Percentiles rank a stretch among this genome's conserved stretches.
These are phyloP conservation scores for Bucco capensis DNA, from an alignment of 2,113 vertebrate genomes.

Conservation along the genomic window DNA sequence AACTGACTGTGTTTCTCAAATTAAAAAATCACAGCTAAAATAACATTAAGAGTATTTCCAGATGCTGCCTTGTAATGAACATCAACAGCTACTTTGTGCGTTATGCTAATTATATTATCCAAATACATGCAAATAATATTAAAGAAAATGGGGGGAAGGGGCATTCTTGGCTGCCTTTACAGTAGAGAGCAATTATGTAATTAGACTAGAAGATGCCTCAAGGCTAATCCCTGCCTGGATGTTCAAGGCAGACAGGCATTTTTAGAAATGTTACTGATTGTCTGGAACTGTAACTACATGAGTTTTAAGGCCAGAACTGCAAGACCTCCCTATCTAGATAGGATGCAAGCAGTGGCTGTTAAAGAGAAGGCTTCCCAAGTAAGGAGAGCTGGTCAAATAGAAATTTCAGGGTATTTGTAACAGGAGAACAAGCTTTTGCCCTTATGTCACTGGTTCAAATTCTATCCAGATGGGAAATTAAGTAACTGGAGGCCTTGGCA, in stretches of 20 bases:
- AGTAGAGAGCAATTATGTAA: not conserved
- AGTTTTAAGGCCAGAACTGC: not conserved
- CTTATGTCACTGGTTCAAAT: not conserved
- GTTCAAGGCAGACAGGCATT: not conserved
- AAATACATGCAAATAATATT: not conserved
- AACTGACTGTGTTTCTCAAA: not conserved
- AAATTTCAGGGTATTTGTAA: not conserved
- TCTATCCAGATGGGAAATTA: not conserved
- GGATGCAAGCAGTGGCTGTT: not conserved
- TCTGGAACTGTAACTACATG: not conserved
- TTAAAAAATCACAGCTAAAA: slow-evolving; percentile 2
- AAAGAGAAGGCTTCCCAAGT: not conserved
- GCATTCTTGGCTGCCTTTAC: not conserved
- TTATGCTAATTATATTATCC: not conserved
- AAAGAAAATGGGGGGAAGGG: not conserved
- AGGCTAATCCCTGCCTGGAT: not conserved
- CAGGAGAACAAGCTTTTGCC: not conserved
- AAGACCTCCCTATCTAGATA: not conserved
- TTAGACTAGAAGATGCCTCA: not conserved
- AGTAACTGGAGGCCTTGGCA: not conserved
- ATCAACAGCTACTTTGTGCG: not conserved
- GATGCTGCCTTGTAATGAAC: slow-evolving; percentile 13
- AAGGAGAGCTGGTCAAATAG: not conserved
- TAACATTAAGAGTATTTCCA: not conserved
- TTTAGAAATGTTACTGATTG: not conserved